Evolutionary conservation across 2,113 vertebrate species (phyloP).

Genomic region (Lophochroa leadbeateri): DNA sequence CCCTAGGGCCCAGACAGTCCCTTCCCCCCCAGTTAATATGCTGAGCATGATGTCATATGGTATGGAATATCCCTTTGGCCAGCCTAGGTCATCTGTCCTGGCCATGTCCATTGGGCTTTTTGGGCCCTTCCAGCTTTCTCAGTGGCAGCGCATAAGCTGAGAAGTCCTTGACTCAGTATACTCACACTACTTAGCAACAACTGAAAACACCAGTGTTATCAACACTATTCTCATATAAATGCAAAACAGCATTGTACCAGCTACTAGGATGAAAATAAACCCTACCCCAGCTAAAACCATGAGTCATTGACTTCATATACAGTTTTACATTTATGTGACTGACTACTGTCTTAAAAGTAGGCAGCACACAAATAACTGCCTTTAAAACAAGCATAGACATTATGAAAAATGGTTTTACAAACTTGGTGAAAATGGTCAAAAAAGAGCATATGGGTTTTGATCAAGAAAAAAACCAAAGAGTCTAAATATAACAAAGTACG

Average conservation of each 20-base stretch:
- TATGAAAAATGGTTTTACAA: background rate
- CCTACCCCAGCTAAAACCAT: background rate
- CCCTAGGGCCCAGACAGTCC: background rate
- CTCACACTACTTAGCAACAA: background rate
- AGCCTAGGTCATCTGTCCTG: background rate
- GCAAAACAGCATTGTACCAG: background rate
- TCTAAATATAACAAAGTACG: background rate
- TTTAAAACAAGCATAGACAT: background rate
- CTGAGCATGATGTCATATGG: no score
- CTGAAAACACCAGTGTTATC: background rate
- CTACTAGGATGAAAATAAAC: background rate
- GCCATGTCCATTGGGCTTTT: background rate
- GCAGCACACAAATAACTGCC: background rate
- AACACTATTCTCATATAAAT: background rate
- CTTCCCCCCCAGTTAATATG: background rate
- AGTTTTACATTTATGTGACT: background rate
- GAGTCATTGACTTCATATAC: background rate
- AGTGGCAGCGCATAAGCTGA: background rate
- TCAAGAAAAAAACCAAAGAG: background rate
- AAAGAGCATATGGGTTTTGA: background rate
- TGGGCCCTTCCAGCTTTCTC: background rate
- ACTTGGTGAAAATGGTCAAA: background rate
- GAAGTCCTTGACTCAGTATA: background rate
- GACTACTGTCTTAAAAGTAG: background rate
- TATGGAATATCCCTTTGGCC: background rate